Evolutionary conservation across 2,888 invertebrate species (phyloP).

Genomic region (Cryptocephalus primarius): DNA sequence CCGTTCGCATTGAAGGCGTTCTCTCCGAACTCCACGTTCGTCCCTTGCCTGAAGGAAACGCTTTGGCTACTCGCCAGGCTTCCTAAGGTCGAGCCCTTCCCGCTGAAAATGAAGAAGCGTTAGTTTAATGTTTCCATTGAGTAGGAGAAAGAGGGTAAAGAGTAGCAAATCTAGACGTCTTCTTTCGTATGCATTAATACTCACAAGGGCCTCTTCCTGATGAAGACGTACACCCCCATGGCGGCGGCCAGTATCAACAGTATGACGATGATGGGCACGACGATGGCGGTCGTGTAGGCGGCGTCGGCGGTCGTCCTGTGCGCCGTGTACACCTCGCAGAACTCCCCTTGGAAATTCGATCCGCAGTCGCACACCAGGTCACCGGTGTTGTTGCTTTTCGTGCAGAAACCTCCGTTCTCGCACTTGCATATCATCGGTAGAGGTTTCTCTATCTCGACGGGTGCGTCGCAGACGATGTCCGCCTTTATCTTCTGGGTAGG

Average conservation of each 20-base stretch:
- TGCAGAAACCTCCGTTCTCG: conserved; percentile 76
- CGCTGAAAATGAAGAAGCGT: conserved; percentile 41
- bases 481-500: conserved; percentile 37
- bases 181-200: no score
- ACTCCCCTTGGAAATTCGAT: conserved; percentile 58
- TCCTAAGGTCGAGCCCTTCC: conserved; percentile 68
- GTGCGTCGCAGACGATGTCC: conserved; percentile 72
- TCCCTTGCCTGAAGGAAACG: conserved; percentile 87
- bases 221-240: conserved; percentile 70
- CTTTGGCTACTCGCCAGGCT: conserved; percentile 79
- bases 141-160: no score
- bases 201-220: conserved; percentile 78
- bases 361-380: conserved; percentile 63
- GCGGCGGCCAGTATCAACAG: conserved; percentile 60
- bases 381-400: conserved; percentile 44
- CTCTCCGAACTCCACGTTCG: conserved; percentile 79
- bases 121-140: not conserved
- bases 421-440: conserved; percentile 73
- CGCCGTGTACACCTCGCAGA: conserved; percentile 59
- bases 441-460: conserved; percentile 63
- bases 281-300: conserved; percentile 59
- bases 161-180: no score
- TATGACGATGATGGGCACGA: conserved; percentile 73
- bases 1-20: conserved; percentile 46
- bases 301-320: conserved; percentile 45